Evolutionary conservation across 2,797 vertebrate species (phyloP), one percentile per base, ranked within the genome.

Genomic region (Eulemur mongoz): DNA sequence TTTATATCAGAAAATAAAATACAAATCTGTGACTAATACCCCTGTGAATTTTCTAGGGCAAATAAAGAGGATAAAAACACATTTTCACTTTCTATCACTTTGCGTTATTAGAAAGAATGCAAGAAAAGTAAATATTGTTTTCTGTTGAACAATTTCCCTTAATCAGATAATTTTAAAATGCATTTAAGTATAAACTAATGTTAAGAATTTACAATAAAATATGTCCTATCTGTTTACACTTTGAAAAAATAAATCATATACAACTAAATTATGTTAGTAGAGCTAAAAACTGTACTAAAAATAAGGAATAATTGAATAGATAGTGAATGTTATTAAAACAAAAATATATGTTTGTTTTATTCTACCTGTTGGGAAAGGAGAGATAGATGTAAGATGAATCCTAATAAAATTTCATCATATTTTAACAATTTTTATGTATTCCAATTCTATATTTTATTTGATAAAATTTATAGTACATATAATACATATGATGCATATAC

Each of bases 1-100:
- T 93, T 90, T 81, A 59, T 67, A 78, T 86, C 30, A 79, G 18
- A 83, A 69, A 84, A 78, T 65, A 79, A 94, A 73, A 67, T 48
- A 8, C 22, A 88, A 75, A 79, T 86, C 70, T 73, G 4, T 63
- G 32, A 89, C 61, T 86, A 78, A 79, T 63, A 89, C 1, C 25
- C 4, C 6, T 40, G 40, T 63, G 38, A 88, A 35, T 54, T 67
- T 84, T 87, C 89, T 25, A 54, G 80, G 32, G 75, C 7, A 81
- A 85, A 70, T 80, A 40, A 79, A 85, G 59, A 45, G 8, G 17
- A 75, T 35, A 8, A 91, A 63, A 89, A 50, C 6, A 63, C 20
- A 40, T 43, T 92, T 87, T 57, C 23, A 83, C 6, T 73, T 81
- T 65, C 25, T 87, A 32, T 87, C 17, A 65, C 57, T 90, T 67